These are phyloP conservation scores for Tipula vernalis DNA, from an alignment of 2,888 invertebrate species.

Conservation along the genomic window DNA sequence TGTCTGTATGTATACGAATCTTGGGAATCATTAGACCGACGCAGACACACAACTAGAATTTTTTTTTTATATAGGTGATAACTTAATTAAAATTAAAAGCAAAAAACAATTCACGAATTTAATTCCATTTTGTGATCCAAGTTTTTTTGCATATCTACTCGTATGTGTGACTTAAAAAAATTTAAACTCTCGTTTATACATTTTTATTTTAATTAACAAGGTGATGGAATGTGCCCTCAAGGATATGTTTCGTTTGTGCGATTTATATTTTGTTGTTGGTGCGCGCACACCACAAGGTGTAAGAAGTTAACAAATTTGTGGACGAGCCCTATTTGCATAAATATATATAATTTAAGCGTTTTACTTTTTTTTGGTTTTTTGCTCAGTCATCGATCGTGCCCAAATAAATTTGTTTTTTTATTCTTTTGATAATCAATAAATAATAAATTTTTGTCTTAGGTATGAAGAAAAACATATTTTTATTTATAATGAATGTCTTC, in stretches of 20 bases:
- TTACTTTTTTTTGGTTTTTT: background rate
- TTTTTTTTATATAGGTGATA: background rate
- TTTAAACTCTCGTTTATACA: background rate
- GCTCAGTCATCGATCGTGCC: background rate
- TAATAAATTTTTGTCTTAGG: background rate
- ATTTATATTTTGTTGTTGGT: background rate
- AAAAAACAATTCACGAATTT: background rate
- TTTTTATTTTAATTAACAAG: slow-evolving; percentile 7
- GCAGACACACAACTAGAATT: background rate
- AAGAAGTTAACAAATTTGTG: background rate
- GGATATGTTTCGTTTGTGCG: background rate
- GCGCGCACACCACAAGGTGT: background rate
- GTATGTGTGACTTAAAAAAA: background rate
- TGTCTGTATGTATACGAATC: background rate
- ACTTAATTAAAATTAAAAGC: background rate
- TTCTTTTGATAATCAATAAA: background rate
- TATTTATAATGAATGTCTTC: background rate
- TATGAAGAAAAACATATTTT: background rate
- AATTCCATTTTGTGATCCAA: background rate
- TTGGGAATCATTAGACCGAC: background rate
- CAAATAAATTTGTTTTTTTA: background rate
- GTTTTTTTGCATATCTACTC: background rate
- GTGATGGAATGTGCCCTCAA: slow-evolving; percentile 9
- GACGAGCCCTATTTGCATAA: background rate
- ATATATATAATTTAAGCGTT: background rate